Conservation (phyloP, 2,113 vertebrate species). For the Rhynchomys soricoides region DNA sequence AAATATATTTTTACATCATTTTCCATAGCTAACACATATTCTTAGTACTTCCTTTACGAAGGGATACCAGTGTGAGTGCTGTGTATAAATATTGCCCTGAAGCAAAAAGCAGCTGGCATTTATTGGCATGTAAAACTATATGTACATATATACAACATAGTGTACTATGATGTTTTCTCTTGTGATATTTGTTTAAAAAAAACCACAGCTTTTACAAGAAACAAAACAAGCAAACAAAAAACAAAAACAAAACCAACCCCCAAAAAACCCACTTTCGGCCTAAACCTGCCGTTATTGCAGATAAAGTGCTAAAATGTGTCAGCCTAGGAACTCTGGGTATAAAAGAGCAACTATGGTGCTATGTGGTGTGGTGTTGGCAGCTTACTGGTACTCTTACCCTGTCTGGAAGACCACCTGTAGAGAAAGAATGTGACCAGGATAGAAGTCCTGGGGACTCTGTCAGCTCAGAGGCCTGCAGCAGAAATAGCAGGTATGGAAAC, state of each 20-base stretch:
- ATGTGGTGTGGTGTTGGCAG: background rate
- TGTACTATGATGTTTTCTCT: background rate
- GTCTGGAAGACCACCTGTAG: background rate
- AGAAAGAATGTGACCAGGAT: background rate
- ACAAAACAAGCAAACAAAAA: background rate
- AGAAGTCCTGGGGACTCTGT: background rate
- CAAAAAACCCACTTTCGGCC: background rate
- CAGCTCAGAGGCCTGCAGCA: background rate
- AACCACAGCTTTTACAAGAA: background rate
- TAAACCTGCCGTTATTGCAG: conserved; percentile 3
- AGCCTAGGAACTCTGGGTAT: background rate
- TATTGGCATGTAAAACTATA: background rate
- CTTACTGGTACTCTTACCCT: background rate
- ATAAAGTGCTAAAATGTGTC: conserved; percentile 44
- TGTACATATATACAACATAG: background rate
- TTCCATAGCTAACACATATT: background rate
- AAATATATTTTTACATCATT: background rate
- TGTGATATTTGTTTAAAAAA: background rate
- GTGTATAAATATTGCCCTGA: background rate
- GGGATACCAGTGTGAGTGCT: background rate
- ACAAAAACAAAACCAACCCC: background rate
- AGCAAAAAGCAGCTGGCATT: background rate
- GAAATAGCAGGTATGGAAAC: background rate
- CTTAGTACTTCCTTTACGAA: background rate
- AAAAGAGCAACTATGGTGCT: background rate